A percentile compares a stretch with the other conserved stretches of the same genome.
Evolutionary conservation across 2,888 invertebrate genomes (phyloP).

Genomic region (Drosophila testacea): DNA sequence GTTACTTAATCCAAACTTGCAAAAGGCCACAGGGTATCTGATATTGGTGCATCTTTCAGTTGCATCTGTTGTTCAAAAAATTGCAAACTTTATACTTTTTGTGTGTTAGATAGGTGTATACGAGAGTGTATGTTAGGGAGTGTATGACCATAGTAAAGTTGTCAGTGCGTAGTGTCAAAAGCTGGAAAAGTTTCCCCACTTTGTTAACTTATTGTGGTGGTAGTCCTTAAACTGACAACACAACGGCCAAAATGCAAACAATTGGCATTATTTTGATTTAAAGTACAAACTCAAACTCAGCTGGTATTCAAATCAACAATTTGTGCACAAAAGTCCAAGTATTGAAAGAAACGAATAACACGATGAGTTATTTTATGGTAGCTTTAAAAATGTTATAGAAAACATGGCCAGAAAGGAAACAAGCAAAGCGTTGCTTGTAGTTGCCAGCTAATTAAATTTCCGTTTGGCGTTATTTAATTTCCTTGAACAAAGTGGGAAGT

Average conservation of each 20-base stretch:
- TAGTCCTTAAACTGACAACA: slow-evolving; percentile 16
- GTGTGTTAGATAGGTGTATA: slow-evolving; percentile 33
- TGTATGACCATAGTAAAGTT: slow-evolving; percentile 34
- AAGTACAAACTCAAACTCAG: slow-evolving; percentile 4
- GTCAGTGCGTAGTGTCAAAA: slow-evolving; percentile 35
- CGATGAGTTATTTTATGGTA: slow-evolving; percentile 13
- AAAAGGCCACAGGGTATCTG: slow-evolving; percentile 1
- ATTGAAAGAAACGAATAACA: slow-evolving; percentile 8
- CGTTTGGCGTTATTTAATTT: slow-evolving; percentile 73
- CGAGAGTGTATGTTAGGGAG: slow-evolving; percentile 4
- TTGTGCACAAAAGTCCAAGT: slow-evolving; percentile 26
- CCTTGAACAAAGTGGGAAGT: slow-evolving; percentile 53
- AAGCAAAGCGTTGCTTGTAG: slow-evolving; percentile 30
- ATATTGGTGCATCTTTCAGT: not conserved
- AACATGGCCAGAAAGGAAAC: slow-evolving; percentile 1
- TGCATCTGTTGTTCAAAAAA: slow-evolving; percentile 36
- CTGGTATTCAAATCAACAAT: slow-evolving; percentile 17
- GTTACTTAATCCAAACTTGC: too few species aligned
- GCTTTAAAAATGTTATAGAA: not conserved
- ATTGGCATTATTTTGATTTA: slow-evolving; percentile 9
- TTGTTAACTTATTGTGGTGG: slow-evolving; percentile 37
- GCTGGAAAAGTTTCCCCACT: slow-evolving; percentile 40
- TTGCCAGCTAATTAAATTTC: slow-evolving; percentile 74
- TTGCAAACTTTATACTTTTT: slow-evolving; percentile 52
- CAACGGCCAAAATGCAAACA: slow-evolving; percentile 9